Conservation (phyloP, 2,888 invertebrate genomes). For the Eledona agricola region DNA sequence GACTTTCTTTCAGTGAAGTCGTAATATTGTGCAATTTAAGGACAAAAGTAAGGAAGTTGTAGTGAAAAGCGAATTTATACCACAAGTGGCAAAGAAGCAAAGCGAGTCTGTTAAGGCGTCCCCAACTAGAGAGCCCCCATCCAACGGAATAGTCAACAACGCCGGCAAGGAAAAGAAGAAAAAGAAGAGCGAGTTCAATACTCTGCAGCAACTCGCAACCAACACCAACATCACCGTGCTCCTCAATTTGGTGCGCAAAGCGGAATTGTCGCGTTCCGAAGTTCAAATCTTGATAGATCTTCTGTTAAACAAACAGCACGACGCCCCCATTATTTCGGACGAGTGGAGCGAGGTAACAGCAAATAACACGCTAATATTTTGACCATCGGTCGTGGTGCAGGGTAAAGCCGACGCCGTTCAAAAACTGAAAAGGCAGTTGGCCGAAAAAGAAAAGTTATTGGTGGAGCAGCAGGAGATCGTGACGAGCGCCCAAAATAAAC, state of each 20-base stretch:
- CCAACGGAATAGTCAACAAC: slow-evolving; percentile 41
- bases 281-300: slow-evolving; percentile 90
- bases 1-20: no score
- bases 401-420: slow-evolving; percentile 86
- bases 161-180: slow-evolving; percentile 64
- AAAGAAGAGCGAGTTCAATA: slow-evolving; percentile 67
- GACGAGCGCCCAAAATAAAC: slow-evolving; percentile 77
- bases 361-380: no score
- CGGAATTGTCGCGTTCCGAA: slow-evolving; percentile 85
- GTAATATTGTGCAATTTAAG: no score
- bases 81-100: no score
- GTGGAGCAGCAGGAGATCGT: slow-evolving; percentile 79
- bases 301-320: slow-evolving; percentile 87
- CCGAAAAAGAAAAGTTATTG: slow-evolving; percentile 83
- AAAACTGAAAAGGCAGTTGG: slow-evolving; percentile 86
- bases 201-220: slow-evolving; percentile 69
- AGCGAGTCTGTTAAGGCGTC: no score
- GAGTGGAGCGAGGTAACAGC: slow-evolving; percentile 83
- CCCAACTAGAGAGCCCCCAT: slow-evolving; percentile 24
- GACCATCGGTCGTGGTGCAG: slow-evolving; percentile 60
- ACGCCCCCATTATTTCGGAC: slow-evolving; percentile 75
- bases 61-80: no score
- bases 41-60: no score
- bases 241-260: slow-evolving; percentile 74
- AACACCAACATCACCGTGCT: slow-evolving; percentile 75